These are phyloP conservation scores for Iphiclides podalirius DNA, from an alignment of 2,888 invertebrate genomes.

Conservation along the genomic window DNA sequence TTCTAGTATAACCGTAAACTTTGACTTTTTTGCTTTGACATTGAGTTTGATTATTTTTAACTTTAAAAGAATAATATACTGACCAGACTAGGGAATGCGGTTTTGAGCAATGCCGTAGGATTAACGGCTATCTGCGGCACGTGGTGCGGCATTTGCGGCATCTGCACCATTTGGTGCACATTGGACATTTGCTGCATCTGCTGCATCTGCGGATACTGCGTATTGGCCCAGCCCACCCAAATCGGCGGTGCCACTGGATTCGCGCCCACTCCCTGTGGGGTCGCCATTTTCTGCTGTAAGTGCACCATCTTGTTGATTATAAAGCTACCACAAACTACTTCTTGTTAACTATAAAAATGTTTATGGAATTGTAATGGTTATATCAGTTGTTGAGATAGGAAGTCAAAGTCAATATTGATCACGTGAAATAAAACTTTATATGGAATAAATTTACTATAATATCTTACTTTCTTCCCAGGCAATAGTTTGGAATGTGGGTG, in stretches of 20 bases:
- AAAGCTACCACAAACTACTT: no score
- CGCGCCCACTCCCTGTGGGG: slow-evolving; percentile 5
- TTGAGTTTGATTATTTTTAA: no score
- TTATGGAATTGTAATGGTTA: no score
- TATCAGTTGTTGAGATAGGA: no score
- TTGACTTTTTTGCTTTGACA: no score
- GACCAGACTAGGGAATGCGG: slow-evolving; percentile 62
- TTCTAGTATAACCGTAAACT: no score
- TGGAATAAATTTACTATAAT: no score
- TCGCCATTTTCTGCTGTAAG: slow-evolving; percentile 8
- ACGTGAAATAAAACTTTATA: no score
- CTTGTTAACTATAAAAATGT: background rate
- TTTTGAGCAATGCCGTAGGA: slow-evolving; percentile 53
- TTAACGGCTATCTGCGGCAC: slow-evolving; percentile 40
- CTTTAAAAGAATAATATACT: slow-evolving; percentile 27
- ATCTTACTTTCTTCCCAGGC: slow-evolving; percentile 54
- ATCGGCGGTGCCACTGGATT: slow-evolving; percentile 38
- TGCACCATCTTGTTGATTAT: no score
- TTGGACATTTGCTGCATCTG: slow-evolving; percentile 19
- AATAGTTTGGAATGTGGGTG: slow-evolving; percentile 60
- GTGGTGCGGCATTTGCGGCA: slow-evolving; percentile 30
- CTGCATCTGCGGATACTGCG: slow-evolving; percentile 27
- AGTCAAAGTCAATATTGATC: no score
- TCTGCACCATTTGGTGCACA: slow-evolving; percentile 21
- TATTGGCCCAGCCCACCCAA: slow-evolving; percentile 60